These are phyloP conservation scores for Melanerpes formicivorus DNA, from an alignment of 2,113 vertebrate species.

Conservation along the genomic window DNA sequence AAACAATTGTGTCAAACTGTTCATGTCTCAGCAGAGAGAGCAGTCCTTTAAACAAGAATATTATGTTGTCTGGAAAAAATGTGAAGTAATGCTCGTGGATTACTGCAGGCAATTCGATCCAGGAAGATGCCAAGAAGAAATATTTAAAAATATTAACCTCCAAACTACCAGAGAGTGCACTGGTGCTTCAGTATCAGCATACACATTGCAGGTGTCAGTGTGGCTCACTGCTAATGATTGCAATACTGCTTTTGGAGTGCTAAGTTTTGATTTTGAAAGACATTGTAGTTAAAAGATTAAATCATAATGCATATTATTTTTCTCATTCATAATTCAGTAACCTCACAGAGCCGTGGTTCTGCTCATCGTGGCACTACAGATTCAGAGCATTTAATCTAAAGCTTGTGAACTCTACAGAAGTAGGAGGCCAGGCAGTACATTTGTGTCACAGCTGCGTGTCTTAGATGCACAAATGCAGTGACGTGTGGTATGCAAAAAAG, in stretches of 20 bases:
- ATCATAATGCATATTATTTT: background rate
- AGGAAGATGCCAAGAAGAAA: background rate
- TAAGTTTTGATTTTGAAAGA: slow-evolving; percentile 7
- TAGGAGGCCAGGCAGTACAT: background rate
- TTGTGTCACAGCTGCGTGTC: background rate
- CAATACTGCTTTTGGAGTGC: background rate
- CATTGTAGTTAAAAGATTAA: background rate
- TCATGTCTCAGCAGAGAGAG: background rate
- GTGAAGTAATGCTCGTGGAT: background rate
- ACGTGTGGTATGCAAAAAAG: background rate
- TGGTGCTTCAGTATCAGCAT: background rate
- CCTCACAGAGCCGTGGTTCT: background rate
- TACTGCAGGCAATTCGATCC: background rate
- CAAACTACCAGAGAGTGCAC: background rate
- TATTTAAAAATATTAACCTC: background rate
- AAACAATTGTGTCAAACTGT: background rate
- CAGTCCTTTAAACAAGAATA: background rate
- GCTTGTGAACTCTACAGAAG: background rate
- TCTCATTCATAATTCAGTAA: background rate
- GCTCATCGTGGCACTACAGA: background rate
- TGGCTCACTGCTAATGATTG: background rate
- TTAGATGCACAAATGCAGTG: background rate
- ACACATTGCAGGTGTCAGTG: background rate
- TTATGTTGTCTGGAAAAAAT: background rate
- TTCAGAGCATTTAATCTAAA: background rate